Evolutionary conservation across 2,888 invertebrate species (phyloP).

Genomic region (Psylliodes chrysocephalus): DNA sequence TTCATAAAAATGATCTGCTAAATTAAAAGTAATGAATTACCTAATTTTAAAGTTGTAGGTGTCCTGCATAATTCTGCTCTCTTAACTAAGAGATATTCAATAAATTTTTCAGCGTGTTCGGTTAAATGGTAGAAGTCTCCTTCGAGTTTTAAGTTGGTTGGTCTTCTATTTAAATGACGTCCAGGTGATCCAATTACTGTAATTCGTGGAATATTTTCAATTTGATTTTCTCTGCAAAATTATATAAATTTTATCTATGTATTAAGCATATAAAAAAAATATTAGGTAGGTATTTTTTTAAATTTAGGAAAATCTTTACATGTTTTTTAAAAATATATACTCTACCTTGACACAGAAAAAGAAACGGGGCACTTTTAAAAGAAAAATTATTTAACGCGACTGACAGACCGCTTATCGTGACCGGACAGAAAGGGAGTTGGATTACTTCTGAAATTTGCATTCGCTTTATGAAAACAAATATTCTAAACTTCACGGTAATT

Average conservation of each 20-base stretch:
- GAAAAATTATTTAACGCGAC: conserved; percentile 2
- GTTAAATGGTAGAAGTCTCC: conserved; percentile 65
- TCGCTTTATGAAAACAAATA: conserved; percentile 52
- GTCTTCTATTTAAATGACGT: conserved; percentile 53
- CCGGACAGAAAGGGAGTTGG: conserved; percentile 48
- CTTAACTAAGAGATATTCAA: conserved; percentile 63
- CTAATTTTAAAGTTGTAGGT: conserved; percentile 58
- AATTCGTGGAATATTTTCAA: not conserved
- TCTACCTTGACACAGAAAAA: conserved; percentile 12
- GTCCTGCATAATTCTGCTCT: conserved; percentile 63
- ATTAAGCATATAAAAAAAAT: too few species aligned
- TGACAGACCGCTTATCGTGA: conserved; percentile 45
- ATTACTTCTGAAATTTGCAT: conserved; percentile 56
- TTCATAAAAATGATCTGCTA: too few species aligned
- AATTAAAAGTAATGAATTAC: conserved; percentile 18
- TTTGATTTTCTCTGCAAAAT: not conserved
- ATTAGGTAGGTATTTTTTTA: not conserved
- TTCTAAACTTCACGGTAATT: conserved; percentile 46
- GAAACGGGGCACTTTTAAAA: not conserved
- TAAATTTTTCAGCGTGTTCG: conserved; percentile 66
- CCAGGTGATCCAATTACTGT: not conserved
- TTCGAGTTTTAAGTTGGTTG: conserved; percentile 65
- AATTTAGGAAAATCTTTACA: too few species aligned
- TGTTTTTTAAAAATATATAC: not conserved
- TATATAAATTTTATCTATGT: not conserved